phyloP scores from a whole-genome alignment of 2,113 vertebrate species.

The Holacanthus passer region DNA sequence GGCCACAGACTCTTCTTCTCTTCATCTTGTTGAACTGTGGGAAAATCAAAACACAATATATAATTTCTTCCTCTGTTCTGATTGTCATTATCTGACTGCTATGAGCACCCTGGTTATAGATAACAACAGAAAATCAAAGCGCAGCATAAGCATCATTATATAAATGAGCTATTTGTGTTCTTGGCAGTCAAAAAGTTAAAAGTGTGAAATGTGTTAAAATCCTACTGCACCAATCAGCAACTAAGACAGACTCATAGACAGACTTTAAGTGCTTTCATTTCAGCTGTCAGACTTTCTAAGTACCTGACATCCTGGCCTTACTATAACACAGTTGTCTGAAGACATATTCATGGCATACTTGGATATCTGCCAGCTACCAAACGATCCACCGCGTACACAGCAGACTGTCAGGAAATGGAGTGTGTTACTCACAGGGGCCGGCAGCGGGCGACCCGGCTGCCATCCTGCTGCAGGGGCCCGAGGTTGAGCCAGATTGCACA shows the following conservation, averaged over 20 bases:
- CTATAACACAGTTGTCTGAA: not conserved
- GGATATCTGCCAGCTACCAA: not conserved
- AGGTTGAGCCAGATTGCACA: slow-evolving; percentile 75
- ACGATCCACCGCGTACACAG: not conserved
- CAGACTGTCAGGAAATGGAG: not conserved
- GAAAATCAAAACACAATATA: too few species aligned
- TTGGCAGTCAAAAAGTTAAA: too few species aligned
- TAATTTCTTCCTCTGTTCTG: too few species aligned
- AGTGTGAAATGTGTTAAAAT: not conserved
- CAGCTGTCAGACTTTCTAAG: not conserved
- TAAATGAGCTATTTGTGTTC: not conserved
- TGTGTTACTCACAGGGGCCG: slow-evolving; percentile 68
- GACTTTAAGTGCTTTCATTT: not conserved
- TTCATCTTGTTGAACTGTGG: too few species aligned
- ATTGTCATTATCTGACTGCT: too few species aligned
- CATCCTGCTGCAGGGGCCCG: slow-evolving; percentile 65
- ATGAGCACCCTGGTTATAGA: too few species aligned
- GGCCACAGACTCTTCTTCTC: too few species aligned
- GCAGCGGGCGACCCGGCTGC: slow-evolving; percentile 64
- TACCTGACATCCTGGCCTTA: not conserved
- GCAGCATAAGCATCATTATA: not conserved
- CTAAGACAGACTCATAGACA: not conserved
- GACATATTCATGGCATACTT: not conserved
- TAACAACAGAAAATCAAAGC: too few species aligned
- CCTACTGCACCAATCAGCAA: not conserved